phyloP scores from a whole-genome alignment of 2,113 vertebrate genomes.

The Etia nguti region DNA sequence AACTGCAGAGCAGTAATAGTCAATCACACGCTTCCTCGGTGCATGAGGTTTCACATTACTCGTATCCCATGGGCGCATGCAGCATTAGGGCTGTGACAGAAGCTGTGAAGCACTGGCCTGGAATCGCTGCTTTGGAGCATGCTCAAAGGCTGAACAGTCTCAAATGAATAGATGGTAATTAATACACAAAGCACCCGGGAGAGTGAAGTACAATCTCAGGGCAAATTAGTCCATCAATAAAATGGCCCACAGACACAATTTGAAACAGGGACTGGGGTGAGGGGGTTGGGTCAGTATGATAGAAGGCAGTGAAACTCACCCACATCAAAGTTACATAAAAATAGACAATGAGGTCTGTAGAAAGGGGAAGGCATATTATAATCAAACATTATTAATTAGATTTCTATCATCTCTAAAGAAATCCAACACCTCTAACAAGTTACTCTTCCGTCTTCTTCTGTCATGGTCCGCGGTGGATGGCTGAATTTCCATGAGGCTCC shows the following conservation, averaged over 20 bases:
- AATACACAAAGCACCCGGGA: slow-evolving; percentile 60
- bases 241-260: slow-evolving; percentile 32
- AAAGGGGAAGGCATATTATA: not conserved
- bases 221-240: slow-evolving; percentile 70
- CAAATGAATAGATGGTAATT: slow-evolving; percentile 70
- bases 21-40: not conserved
- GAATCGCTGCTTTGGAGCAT: slow-evolving; percentile 19
- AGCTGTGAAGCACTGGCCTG: slow-evolving; percentile 44
- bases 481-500: no score
- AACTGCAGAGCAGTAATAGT: not conserved
- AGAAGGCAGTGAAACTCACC: not conserved
- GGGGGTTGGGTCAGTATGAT: not conserved
- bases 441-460: not conserved
- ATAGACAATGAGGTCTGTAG: not conserved
- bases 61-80: not conserved
- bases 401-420: slow-evolving; percentile 2
- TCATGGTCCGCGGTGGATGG: no score
- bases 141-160: slow-evolving; percentile 34
- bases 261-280: not conserved
- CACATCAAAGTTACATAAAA: not conserved
- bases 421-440: slow-evolving; percentile 5
- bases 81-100: slow-evolving; percentile 27
- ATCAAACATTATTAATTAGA: not conserved
- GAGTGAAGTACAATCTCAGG: slow-evolving; percentile 50
- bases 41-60: slow-evolving; percentile 20